Percentiles rank a stretch among this genome's conserved stretches.
Evolutionary conservation across 2,888 invertebrate species (phyloP).

Genomic region (Mesoligia furuncula): DNA sequence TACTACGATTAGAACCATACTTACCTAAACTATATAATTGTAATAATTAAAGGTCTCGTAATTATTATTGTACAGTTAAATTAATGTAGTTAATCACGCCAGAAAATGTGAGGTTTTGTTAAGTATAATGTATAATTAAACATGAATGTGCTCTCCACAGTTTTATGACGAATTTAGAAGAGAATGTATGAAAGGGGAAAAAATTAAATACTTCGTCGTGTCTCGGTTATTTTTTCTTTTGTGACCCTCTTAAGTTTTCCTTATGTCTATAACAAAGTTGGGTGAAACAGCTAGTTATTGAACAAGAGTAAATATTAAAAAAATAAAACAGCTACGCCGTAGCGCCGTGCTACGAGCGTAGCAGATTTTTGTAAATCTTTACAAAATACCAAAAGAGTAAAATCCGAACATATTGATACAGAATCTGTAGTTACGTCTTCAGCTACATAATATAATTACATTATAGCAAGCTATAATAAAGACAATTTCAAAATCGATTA

Average conservation of each 20-base stretch:
- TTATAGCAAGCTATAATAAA: conserved; percentile 5
- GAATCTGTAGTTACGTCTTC: background rate
- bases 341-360: conserved; percentile 14
- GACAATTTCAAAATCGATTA: conserved; percentile 22
- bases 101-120: conserved; percentile 88
- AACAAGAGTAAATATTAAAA: background rate
- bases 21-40: conserved; percentile 85
- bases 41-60: conserved; percentile 89
- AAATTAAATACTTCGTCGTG: conserved; percentile 91
- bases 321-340: conserved; percentile 8
- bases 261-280: conserved; percentile 32
- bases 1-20: conserved; percentile 82
- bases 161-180: conserved; percentile 90
- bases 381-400: background rate
- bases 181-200: conserved; percentile 89
- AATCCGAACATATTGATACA: background rate
- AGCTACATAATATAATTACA: background rate
- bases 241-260: conserved; percentile 64
- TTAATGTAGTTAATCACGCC: conserved; percentile 89
- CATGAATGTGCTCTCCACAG: conserved; percentile 90
- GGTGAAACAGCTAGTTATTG: background rate
- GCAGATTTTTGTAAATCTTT: background rate
- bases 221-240: conserved; percentile 85
- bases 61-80: conserved; percentile 90
- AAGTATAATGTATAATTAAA: conserved; percentile 89